Base-by-base conservation (phyloP, 2,113 vertebrate genomes). In the Aramus guarauna region DNA sequence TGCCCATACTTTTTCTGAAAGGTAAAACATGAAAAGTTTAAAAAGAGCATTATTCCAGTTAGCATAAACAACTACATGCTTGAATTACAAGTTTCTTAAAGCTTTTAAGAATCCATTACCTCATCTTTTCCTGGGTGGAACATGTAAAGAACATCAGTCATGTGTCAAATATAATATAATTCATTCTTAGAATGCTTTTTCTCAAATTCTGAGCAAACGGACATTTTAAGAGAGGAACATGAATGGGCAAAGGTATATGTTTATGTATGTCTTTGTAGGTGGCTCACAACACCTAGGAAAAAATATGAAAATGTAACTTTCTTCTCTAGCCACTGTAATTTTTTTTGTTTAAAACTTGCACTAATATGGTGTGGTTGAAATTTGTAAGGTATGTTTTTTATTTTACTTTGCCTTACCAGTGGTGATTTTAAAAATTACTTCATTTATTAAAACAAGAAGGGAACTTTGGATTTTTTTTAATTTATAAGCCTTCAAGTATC, bases 1-100 rank as follows among this genome's bases (percentile, higher is more conserved):
- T 99, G 99, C 97, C 99, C 99, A 97, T 99, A 99, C 96, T 99
- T 99, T 98, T 99, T 99, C 99, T 99, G 98, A 96, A 98, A 98
- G 94, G 97, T 90, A 94, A 97, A 97, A 96, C 90, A 97, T 55
- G 90, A 94, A 43, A 93, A 93, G 69, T 94, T 98, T 97, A 96
- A 94, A 95, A 94, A 95, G 52, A 60, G 90, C 92, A 92, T 96
- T 92, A 95, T 74, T 96, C 67, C 93, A 93, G 63, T 95, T 85
- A 88, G 71, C 63, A 94, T 32, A 93, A 87, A 96, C 75, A 96
- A 90, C 63, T 83, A 93, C 89, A 94, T 69, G 77, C 41, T 92
- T 87, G 73, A 91, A 81, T 92, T 41, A 95, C 37, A 77, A 80
- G 47, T 77, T 63, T 87, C 76, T 66, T 6, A 43, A 62, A 91